phyloP scores from a whole-genome alignment of 2,113 vertebrate species.

The Corynorhinus townsendii region DNA sequence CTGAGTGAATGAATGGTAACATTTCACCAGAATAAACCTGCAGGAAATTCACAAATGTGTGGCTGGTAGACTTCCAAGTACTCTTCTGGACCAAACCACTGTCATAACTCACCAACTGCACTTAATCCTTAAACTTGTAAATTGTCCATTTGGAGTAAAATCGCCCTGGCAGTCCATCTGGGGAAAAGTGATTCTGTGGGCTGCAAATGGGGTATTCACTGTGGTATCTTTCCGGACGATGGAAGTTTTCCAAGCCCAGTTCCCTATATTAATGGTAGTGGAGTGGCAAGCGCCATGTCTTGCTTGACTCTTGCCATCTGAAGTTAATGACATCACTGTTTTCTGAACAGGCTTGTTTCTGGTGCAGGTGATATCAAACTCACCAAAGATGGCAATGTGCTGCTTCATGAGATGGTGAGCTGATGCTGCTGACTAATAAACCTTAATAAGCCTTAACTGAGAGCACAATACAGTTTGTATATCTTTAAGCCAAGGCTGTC shows the following conservation, averaged over 20 bases:
- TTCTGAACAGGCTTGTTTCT: slow-evolving; percentile 90
- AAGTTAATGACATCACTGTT: slow-evolving; percentile 37
- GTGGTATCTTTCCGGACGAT: neutral
- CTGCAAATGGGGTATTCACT: neutral
- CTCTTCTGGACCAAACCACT: neutral
- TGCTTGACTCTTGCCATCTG: neutral
- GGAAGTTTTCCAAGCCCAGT: neutral
- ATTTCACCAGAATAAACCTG: slow-evolving; percentile 2
- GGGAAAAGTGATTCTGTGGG: slow-evolving; percentile 15
- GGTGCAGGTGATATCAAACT: slow-evolving; percentile 96
- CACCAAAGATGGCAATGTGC: slow-evolving; percentile 97
- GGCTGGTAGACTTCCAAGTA: neutral
- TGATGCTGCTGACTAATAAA: neutral
- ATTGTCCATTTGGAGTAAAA: slow-evolving; percentile 1
- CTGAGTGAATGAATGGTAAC: slow-evolving; percentile 18
- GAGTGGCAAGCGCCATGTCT: neutral
- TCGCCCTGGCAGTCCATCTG: neutral
- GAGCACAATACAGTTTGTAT: neutral
- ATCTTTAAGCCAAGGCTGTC: neutral
- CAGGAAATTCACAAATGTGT: slow-evolving; percentile 1
- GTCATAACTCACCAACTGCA: neutral
- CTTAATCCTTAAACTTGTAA: neutral
- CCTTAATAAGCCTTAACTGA: neutral
- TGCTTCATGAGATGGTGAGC: slow-evolving; percentile 97
- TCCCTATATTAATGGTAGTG: neutral